Conservation (phyloP, 2,113 vertebrate species). For the Siniperca chuatsi region DNA sequence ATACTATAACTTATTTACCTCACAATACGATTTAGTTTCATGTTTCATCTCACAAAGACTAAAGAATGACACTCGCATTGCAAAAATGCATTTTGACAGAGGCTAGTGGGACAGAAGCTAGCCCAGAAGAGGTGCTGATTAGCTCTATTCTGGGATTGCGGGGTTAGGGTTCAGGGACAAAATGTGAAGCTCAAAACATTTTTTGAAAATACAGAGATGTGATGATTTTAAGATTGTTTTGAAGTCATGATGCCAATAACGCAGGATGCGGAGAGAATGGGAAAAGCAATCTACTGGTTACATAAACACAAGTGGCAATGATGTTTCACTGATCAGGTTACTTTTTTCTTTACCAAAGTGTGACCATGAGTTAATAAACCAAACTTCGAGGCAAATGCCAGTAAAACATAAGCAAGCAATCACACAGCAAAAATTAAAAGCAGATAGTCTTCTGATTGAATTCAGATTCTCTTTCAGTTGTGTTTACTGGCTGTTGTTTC, state of each 20-base stretch:
- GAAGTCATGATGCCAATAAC: background rate
- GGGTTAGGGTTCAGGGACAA: background rate
- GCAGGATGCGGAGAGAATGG: background rate
- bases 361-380: slow-evolving; percentile 37
- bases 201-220: background rate
- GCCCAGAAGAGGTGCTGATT: background rate
- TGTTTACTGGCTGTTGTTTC: slow-evolving; percentile 20
- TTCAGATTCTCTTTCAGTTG: slow-evolving; percentile 21
- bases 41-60: background rate
- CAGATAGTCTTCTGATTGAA: slow-evolving; percentile 13
- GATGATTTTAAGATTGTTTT: background rate
- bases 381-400: slow-evolving; percentile 33
- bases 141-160: background rate
- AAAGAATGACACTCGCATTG: background rate
- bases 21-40: too few relatives aligned
- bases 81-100: background rate
- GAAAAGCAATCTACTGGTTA: slow-evolving; percentile 18
- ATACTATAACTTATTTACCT: background rate
- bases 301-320: slow-evolving; percentile 22
- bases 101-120: too few relatives aligned
- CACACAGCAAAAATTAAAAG: slow-evolving; percentile 28
- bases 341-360: slow-evolving; percentile 23
- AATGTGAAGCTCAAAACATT: slow-evolving; percentile 7
- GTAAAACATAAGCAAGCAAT: slow-evolving; percentile 51
- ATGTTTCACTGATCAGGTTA: slow-evolving; percentile 15